phyloP scores from a whole-genome alignment of 1,140 invertebrate species.

The Teleogryllus occipitalis region DNA sequence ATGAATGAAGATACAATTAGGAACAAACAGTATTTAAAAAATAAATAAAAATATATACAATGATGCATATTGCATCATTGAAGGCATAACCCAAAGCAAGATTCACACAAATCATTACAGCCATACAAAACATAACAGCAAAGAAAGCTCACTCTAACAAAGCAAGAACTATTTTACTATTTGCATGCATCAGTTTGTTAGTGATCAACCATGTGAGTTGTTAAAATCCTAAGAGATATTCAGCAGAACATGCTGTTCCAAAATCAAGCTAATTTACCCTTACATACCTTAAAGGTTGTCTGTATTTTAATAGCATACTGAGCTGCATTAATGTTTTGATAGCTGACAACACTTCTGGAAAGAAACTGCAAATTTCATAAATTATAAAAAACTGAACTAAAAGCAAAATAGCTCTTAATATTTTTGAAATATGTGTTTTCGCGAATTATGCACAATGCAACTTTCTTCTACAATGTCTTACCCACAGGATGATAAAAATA shows the following conservation, averaged over 20 bases:
- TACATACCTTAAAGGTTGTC: conserved; percentile 20
- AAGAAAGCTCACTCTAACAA: too few relatives aligned
- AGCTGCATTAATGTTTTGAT: conserved; percentile 12
- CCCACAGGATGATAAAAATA: background rate
- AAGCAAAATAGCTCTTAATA: background rate
- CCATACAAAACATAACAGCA: too few relatives aligned
- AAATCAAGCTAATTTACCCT: background rate
- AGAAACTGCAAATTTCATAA: conserved; percentile 18
- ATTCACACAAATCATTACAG: too few relatives aligned
- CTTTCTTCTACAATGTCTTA: background rate
- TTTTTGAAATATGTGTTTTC: background rate
- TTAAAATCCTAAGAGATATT: background rate
- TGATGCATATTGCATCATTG: too few relatives aligned
- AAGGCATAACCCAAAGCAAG: too few relatives aligned
- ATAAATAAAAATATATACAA: too few relatives aligned
- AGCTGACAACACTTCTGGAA: conserved; percentile 19
- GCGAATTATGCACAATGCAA: background rate
- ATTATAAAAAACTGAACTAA: conserved; percentile 6
- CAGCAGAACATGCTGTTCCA: background rate
- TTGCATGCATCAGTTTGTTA: background rate
- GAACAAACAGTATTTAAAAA: too few relatives aligned
- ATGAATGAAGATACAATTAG: too few relatives aligned
- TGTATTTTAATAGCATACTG: conserved; percentile 16
- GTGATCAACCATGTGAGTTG: background rate
- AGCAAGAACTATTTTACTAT: background rate